Conservation (phyloP, 2,797 vertebrate species). For the Argyrosomus regius region DNA sequence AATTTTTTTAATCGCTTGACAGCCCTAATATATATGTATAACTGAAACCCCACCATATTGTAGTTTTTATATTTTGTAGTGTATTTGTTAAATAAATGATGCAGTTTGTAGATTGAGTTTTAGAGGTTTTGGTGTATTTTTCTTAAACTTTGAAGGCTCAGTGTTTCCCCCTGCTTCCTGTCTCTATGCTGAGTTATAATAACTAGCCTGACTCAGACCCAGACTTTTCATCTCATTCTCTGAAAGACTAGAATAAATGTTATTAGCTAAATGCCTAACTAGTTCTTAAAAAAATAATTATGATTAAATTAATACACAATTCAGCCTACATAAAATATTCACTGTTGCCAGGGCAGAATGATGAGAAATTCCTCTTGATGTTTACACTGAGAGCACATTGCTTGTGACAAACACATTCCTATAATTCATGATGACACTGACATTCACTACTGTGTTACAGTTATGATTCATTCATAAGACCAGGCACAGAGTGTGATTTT, state of each 20-base stretch:
- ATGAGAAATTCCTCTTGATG: neutral
- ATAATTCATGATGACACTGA: neutral
- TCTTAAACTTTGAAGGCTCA: too few species aligned
- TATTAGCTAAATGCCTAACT: neutral
- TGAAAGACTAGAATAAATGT: neutral
- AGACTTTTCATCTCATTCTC: neutral
- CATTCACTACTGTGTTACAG: neutral
- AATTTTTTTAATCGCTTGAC: too few species aligned
- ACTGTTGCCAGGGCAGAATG: neutral
- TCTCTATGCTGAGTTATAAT: neutral
- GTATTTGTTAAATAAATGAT: too few species aligned
- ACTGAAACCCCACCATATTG: too few species aligned
- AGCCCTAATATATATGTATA: too few species aligned
- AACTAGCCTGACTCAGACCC: too few species aligned
- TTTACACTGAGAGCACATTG: neutral
- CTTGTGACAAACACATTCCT: neutral
- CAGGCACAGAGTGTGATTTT: neutral
- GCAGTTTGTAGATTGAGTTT: too few species aligned
- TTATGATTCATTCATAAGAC: neutral
- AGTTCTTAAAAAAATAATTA: neutral
- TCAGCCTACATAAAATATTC: neutral
- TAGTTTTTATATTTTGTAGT: too few species aligned
- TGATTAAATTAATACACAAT: neutral
- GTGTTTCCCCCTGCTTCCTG: too few species aligned
- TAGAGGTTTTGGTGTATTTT: too few species aligned